Base-by-base conservation (phyloP, 2,113 vertebrate genomes). In the Hirundichthys speculiger region DNA sequence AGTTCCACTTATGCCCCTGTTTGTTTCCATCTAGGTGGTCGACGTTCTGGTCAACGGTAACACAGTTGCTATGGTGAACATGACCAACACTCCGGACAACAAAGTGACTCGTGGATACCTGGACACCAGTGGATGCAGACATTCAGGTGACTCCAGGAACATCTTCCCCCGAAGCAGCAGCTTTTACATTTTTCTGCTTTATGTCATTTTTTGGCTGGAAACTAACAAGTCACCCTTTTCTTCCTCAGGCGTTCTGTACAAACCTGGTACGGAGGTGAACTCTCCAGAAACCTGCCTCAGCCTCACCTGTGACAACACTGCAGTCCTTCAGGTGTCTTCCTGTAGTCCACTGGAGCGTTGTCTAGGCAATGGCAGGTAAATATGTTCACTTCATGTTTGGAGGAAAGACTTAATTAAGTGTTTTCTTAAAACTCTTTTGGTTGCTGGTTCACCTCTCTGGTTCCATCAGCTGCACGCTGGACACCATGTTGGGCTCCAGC, bases 261-360 rank as follows among this genome's bases (percentile, higher is more conserved):
- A 20, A 10, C 16, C 25, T 1, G 59, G 68, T 9, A 5, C n/a
- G 9, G 14, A 30, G 10, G 20, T 69, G 18, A 38, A 9, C 1
- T 71, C 52, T 38, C 69, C 53, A 15, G 12, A 25, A 50, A 64
- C 51, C 25, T 71, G 69, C 34, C 2, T 11, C 2, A 43, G 1
- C 24, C 18, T 71, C 38, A 71, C 3, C 51, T 71, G 69, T 43
- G 16, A 20, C 34, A 3, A 49, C 0, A 15, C 30, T 18, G 59
- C 22, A 3, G 51, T n/a, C 4, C 43, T 63, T 13, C 42, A 55
- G 18, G 18, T 4, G 0, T 55, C 68, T 14, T 22, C n/a, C 49
- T 70, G 57, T 70, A 57, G 57, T 8, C 2, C 49, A 8, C 14
- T 40, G 49, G 49, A 70, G 42, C 34, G 1, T 41, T 70, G 68